Evolutionary conservation across 2,888 invertebrate species (phyloP), one percentile per base, ranked within the genome.

Genomic region (Spodoptera picta): DNA sequence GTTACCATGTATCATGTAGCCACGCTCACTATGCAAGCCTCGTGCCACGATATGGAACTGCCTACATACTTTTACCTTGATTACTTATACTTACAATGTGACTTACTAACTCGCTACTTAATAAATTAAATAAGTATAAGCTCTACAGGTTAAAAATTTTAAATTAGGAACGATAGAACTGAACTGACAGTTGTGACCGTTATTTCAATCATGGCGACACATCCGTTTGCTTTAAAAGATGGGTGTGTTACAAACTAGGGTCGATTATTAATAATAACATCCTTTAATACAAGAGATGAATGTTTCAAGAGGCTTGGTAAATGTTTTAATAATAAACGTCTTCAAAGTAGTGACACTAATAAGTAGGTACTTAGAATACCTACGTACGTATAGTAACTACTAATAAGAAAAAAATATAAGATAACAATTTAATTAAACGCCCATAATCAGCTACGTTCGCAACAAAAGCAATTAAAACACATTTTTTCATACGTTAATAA

Each of bases 1-100:
- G 59, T 55, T 62, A 46, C 23, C 42, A 48, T 61, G 19, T 61
- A 58, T 36, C 36, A 36, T 36, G 36, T 36, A 36, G 36, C 6
- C 41, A 47, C 59, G 64, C n/a, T 73, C 66, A 41, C 43, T 60
- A 78, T 70, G 75, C 75, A 65, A 42, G 24, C 14, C 27, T 59
- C 50, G 60, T 62, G 47, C 24, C 23, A 36, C 43, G 58, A 41
- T 69, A 60, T 60, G 53, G 42, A 46, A 59, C 56, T 69, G 48
- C 60, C 54, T 69, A 59, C 65, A 74, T 69, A 76, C 75, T 71
- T 77, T 77, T 79, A 73, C 73, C 66, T 60, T 65, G 70, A 66
- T 74, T 65, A 60, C 67, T 48, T 63, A 61, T 55, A 47, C 60
- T 51, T 68, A 49, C 45, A 52, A 70, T 71, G 77, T 79, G 80